Evolutionary conservation across 1,140 invertebrate genomes (phyloP), one percentile per base, ranked within the genome.

Genomic region (Limonius californicus): DNA sequence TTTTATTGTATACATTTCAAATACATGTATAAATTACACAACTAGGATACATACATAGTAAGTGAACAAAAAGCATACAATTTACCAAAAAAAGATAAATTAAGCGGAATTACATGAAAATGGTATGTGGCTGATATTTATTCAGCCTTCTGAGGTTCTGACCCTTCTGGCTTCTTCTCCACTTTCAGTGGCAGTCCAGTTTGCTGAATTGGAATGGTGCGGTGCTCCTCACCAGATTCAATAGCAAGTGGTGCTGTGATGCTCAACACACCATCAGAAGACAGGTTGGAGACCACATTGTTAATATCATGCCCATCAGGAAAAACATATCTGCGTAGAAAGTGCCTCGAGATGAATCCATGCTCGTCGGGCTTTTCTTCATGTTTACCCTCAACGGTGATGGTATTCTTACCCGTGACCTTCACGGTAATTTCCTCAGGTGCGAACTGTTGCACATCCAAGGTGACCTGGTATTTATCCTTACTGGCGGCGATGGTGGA

Each of bases 381-480:
- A 67, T 90, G 89, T 68, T 87, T 87, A 1, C 83, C 88, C 71
- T 85, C 82, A n/a, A 91, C 80, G 1, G 86, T 79, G 8, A 91
- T 80, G 23, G 76, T 79, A 32, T 84, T 81, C 68, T 88, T 87
- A 2, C 83, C 77, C 9, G 88, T 87, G 73, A 89, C 85, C 76
- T 89, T 92, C 0, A 93, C 87, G 30, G 80, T 85, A 20, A 94
- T 81, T 73, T 94, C 91, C 59, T 93, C 88, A 0, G 91, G 90
- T 61, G 84, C 82, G 75, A 92, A 93, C 65, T 91, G 87, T 54
- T 87, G 83, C 0, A 93, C 86, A 70, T 91, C 89, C 64, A 91
- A 64, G 15, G 78, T 78, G 0, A 84, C 78, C 63, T 81, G 74
- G 67, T 82, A 84, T 50, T 81, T 81, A 59, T 83, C 71, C 71